Evolutionary conservation across 1,140 invertebrate species (phyloP), one percentile per base, ranked within the genome.

Genomic region (Aplysia californica): DNA sequence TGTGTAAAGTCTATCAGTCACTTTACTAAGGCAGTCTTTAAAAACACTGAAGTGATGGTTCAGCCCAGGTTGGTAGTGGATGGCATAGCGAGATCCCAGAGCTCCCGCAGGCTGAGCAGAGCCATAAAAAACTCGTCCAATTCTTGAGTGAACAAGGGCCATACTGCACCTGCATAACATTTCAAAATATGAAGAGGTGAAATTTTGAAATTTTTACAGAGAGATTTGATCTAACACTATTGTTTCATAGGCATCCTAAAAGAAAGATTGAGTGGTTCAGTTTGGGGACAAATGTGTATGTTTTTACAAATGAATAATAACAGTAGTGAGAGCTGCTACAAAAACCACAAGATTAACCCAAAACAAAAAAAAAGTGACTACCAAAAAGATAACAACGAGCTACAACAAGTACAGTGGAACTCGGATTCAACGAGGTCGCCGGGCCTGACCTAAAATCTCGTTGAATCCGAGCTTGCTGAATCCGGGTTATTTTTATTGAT

Each of bases 31-130:
- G 35, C 59, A 65, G 3, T 39, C 31, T 38, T 33, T 65, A 64
- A 84, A 95, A 1, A 97, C 97, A 89, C 95, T 93, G 91, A 95
- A 99, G 85, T 94, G 94, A 91, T 99, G 97, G 91, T 99, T 99
- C 26, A 98, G 91, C 15, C 93, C 93, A 66, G 92, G 90, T 0
- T 96, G 88, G 5, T 92, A 91, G 83, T 99, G 96, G 23, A 98
- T 83, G 84, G 95, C 94, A 0, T 93, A 92, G 64, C 87, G 91
- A 18, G 93, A 93, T 0, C 92, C 92, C 0, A 98, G 87, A 2
- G 93, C 95, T 0, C 97, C 96, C 59, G 92, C 79, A 26, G 77
- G 56, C 70, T 93, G 92, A 0, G 89, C 75, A 10, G 90, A 85
- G 20, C 92, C 91, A 86, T 95, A 98, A 87, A 98, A 98, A 0